These are phyloP conservation scores for Nibea albiflora DNA, from an alignment of 2,113 vertebrate species.

Conservation along the genomic window DNA sequence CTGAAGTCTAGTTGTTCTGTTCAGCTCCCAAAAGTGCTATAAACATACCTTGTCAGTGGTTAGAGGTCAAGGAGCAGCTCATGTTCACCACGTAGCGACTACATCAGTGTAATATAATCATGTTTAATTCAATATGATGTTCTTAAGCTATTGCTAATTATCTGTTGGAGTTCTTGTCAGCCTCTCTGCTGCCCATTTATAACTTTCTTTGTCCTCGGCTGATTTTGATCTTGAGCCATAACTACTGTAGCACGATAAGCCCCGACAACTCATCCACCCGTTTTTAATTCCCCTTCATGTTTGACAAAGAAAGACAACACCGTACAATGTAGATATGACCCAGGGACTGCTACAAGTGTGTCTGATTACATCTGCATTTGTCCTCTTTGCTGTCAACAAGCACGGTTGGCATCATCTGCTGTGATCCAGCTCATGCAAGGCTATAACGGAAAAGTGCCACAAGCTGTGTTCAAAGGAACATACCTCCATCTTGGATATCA, in stretches of 20 bases:
- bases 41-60: conserved; percentile 5
- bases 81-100: conserved; percentile 4
- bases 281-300: conserved; percentile 48
- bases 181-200: neutral
- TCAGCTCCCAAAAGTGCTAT: neutral
- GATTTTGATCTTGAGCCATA: conserved; percentile 33
- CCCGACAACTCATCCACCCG: neutral
- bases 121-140: neutral
- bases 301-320: conserved; percentile 64
- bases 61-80: conserved; percentile 14
- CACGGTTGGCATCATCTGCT: conserved; percentile 55
- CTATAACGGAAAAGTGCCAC: conserved; percentile 68
- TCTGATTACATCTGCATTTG: conserved; percentile 70
- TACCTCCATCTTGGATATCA: conserved; percentile 84
- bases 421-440: conserved; percentile 60
- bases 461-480: conserved; percentile 77
- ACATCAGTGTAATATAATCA: conserved; percentile 17
- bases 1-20: neutral
- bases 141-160: conserved; percentile 9
- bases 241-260: conserved; percentile 19
- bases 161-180: conserved; percentile 7
- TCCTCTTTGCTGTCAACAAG: conserved; percentile 74
- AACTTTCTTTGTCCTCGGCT: conserved; percentile 12
- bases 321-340: conserved; percentile 52
- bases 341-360: conserved; percentile 52